Percentiles rank a stretch among this genome's conserved stretches.
Conservation (phyloP, 2,113 vertebrate genomes). For the Falcunculus frontatus region DNA sequence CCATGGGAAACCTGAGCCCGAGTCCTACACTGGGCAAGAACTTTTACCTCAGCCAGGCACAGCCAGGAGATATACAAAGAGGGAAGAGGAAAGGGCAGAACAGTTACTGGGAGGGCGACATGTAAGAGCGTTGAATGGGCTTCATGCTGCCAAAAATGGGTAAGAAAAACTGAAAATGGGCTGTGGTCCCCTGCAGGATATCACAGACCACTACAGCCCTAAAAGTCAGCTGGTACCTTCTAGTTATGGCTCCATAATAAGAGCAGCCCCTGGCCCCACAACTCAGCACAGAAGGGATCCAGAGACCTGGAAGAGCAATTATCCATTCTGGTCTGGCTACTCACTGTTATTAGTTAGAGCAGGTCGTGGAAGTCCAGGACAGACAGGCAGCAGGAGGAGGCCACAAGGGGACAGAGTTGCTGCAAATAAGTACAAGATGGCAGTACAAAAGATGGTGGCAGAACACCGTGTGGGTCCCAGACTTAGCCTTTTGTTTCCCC, state of each 20-base stretch:
- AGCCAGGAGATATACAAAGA: neutral
- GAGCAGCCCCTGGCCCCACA: neutral
- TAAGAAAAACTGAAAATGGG: neutral
- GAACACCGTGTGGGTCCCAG: neutral
- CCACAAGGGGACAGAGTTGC: neutral
- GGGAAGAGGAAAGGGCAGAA: neutral
- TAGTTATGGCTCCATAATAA: neutral
- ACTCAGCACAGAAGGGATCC: neutral
- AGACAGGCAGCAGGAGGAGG: neutral
- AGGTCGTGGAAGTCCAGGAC: neutral
- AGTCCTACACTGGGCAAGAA: neutral
- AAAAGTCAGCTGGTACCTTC: neutral
- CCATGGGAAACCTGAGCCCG: neutral
- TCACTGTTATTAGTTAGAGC: neutral
- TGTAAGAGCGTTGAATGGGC: neutral
- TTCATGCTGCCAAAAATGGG: neutral
- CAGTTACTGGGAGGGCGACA: neutral
- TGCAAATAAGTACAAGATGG: neutral
- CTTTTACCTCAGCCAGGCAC: neutral
- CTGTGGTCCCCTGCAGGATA: neutral
- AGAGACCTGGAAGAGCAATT: neutral
- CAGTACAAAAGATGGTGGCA: neutral
- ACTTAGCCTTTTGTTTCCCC: neutral
- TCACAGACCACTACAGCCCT: neutral
- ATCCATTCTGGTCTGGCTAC: neutral